phyloP scores from a whole-genome alignment of 2,888 invertebrate genomes.

The Melinopterus prodromus region DNA sequence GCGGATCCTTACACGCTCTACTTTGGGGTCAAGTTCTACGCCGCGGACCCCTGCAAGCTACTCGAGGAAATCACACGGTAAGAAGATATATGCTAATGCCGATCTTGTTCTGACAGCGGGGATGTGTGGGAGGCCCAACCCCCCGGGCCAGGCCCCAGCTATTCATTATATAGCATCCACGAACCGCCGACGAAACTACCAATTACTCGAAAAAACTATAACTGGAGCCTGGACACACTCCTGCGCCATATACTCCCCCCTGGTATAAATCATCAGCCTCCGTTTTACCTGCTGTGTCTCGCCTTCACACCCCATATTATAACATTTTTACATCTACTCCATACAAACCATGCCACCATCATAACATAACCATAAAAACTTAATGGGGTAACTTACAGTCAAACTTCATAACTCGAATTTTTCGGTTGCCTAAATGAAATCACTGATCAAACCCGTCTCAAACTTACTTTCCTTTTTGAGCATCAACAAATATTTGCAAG shows the following conservation, averaged over 20 bases:
- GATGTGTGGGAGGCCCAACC: constrained; percentile 43
- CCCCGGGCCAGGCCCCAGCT: constrained; percentile 39
- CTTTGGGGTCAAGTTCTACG: constrained; percentile 97
- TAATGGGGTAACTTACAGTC: too few relatives aligned
- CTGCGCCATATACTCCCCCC: background rate
- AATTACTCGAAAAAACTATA: constrained; percentile 43
- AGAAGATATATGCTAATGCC: constrained; percentile 47
- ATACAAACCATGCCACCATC: background rate
- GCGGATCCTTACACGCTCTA: constrained; percentile 80
- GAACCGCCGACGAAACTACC: constrained; percentile 46
- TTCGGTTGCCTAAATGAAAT: too few relatives aligned
- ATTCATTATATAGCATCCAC: constrained; percentile 42
- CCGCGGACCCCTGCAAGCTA: constrained; percentile 95
- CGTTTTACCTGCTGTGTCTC: background rate
- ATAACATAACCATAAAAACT: too few relatives aligned
- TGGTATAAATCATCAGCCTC: background rate
- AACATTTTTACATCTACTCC: background rate
- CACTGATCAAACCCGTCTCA: too few relatives aligned
- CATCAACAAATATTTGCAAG: too few relatives aligned
- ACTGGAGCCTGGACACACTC: constrained; percentile 18
- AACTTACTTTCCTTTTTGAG: too few relatives aligned
- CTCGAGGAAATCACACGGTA: constrained; percentile 96
- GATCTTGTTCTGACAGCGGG: constrained; percentile 42
- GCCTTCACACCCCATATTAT: background rate
- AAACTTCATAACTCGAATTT: too few relatives aligned